Evolutionary conservation across 2,888 invertebrate species (phyloP).

Genomic region (Icerya purchasi): DNA sequence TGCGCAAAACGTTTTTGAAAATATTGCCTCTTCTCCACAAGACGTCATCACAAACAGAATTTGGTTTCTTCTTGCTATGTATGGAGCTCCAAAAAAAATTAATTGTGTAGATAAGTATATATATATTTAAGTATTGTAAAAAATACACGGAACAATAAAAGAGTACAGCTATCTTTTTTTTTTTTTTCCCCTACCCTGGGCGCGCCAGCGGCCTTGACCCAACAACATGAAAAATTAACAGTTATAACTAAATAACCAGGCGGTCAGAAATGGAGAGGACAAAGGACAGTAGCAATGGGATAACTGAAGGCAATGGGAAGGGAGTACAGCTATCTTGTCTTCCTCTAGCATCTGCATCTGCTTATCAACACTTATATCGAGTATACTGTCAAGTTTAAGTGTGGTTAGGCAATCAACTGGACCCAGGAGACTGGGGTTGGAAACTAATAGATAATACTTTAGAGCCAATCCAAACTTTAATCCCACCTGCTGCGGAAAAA

Average conservation of each 20-base stretch:
- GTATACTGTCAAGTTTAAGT: constrained; percentile 20
- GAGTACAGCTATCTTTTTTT: too few relatives aligned
- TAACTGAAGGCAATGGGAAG: too few relatives aligned
- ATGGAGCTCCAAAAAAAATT: not conserved
- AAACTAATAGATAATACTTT: constrained; percentile 17
- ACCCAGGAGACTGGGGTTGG: constrained; percentile 21
- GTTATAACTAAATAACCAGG: too few relatives aligned
- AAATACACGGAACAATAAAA: not conserved
- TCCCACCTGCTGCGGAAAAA: constrained; percentile 18
- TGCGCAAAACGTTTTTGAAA: not conserved
- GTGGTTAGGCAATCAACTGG: constrained; percentile 18
- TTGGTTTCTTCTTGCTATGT: not conserved
- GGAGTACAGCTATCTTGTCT: too few relatives aligned
- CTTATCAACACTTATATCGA: constrained; percentile 20
- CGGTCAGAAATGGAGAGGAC: too few relatives aligned
- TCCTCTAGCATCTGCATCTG: constrained; percentile 12
- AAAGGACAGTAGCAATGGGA: too few relatives aligned
- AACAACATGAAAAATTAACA: too few relatives aligned
- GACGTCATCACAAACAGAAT: not conserved
- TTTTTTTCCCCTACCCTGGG: too few relatives aligned
- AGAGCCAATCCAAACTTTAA: constrained; percentile 15
- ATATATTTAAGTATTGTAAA: not conserved
- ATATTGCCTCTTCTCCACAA: not conserved
- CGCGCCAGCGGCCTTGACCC: too few relatives aligned
- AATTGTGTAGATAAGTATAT: not conserved